A percentile compares a stretch with the other conserved stretches of the same genome.
These are phyloP conservation scores for Trypoxylus dichotomus DNA, from an alignment of 1,140 invertebrate genomes.

Conservation along the genomic window DNA sequence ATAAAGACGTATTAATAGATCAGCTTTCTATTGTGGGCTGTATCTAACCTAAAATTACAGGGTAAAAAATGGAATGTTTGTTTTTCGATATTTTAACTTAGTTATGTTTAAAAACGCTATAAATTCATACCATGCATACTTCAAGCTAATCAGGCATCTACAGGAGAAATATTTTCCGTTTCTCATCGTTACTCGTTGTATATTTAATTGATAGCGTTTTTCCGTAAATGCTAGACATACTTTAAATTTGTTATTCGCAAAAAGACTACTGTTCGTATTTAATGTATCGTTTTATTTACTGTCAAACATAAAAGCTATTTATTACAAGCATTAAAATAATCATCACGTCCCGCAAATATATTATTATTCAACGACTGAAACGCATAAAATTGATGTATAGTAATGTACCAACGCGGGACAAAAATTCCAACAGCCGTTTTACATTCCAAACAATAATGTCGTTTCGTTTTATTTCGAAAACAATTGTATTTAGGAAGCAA, in stretches of 20 bases:
- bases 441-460: conserved; percentile 8
- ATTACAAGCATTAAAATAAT: conserved; percentile 14
- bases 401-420: conserved; percentile 9
- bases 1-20: too few relatives aligned
- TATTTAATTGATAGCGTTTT: not conserved
- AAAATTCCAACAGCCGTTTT: not conserved
- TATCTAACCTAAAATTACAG: too few relatives aligned
- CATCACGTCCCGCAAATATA: conserved; percentile 14
- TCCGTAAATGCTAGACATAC: not conserved
- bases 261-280: not conserved
- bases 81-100: too few relatives aligned
- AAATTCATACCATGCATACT: not conserved
- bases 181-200: not conserved
- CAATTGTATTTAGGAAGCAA: not conserved
- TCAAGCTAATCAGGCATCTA: not conserved
- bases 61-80: too few relatives aligned
- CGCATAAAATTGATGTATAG: conserved; percentile 21
- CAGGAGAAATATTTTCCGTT: not conserved
- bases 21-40: too few relatives aligned
- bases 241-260: conserved; percentile 16
- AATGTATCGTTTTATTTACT: conserved; percentile 16
- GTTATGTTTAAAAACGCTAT: not conserved
- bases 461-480: not conserved
- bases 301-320: conserved; percentile 12
- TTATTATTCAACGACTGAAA: conserved; percentile 20